Evolutionary conservation across 2,888 invertebrate species (phyloP).

Genomic region (Coenonympha arcania): DNA sequence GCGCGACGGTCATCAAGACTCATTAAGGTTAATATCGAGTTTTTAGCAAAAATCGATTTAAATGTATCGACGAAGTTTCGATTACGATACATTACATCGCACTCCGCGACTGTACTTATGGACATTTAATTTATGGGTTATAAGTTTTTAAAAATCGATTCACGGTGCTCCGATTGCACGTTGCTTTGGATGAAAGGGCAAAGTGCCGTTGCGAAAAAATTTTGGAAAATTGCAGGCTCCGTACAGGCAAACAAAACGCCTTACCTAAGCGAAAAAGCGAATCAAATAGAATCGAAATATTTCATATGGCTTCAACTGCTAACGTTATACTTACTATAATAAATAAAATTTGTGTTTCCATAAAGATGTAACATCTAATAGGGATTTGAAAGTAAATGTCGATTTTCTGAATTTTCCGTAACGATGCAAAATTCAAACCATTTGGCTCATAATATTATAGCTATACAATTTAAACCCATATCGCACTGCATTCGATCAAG

Average conservation of each 20-base stretch:
- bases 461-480: neutral
- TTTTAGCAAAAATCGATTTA: constrained; percentile 60
- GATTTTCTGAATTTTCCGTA: no score
- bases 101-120: constrained; percentile 37
- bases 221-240: neutral
- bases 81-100: constrained; percentile 53
- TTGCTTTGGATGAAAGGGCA: constrained; percentile 14
- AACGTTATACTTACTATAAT: no score
- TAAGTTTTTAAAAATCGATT: constrained; percentile 27
- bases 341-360: no score
- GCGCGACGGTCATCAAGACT: constrained; percentile 54
- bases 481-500: neutral
- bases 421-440: no score
- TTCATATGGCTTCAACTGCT: no score
- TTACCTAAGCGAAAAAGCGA: no score
- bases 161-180: constrained; percentile 26
- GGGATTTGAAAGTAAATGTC: no score
- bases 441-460: no score
- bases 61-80: constrained; percentile 65
- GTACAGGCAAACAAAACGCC: no score
- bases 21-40: constrained; percentile 69
- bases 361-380: no score
- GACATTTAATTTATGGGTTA: constrained; percentile 45
- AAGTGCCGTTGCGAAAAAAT: constrained; percentile 5
- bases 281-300: no score